Evolutionary conservation across 2,888 invertebrate species (phyloP).

Genomic region (Cryptophagus acutangulus): DNA sequence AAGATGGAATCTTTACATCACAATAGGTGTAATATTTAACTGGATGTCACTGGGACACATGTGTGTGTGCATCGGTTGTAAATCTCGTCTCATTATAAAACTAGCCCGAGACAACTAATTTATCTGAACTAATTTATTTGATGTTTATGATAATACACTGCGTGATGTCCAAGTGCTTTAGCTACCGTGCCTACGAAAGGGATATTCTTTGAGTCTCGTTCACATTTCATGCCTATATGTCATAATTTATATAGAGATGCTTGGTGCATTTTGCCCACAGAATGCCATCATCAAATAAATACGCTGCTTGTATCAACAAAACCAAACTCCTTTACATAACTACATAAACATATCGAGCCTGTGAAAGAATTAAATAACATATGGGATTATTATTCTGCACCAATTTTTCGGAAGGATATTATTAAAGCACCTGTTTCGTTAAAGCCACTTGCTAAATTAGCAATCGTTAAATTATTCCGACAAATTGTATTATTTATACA

Average conservation of each 20-base stretch:
- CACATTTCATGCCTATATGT: conserved; percentile 36
- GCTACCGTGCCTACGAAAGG: conserved; percentile 30
- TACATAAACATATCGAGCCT: conserved; percentile 19
- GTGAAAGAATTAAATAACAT: neutral
- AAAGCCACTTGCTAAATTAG: too few relatives aligned
- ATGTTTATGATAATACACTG: conserved; percentile 45
- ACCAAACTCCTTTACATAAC: conserved; percentile 25
- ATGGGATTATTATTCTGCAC: too few relatives aligned
- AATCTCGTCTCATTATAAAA: conserved; percentile 44
- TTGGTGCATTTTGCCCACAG: conserved; percentile 14
- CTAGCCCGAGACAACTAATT: conserved; percentile 42
- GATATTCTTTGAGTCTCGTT: conserved; percentile 9
- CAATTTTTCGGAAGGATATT: too few relatives aligned
- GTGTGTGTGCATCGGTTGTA: conserved; percentile 29
- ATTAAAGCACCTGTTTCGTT: too few relatives aligned
- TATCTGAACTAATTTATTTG: conserved; percentile 46
- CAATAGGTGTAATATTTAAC: conserved; percentile 46
- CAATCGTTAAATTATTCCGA: too few relatives aligned
- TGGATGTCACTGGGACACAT: conserved; percentile 27
- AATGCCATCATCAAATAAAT: conserved; percentile 31
- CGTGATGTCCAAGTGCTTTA: conserved; percentile 32
- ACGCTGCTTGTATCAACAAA: conserved; percentile 32
- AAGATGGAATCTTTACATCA: conserved; percentile 47
- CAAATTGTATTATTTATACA: too few relatives aligned
- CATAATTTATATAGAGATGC: conserved; percentile 29